phyloP scores from a whole-genome alignment of 2,888 invertebrate species.

The Blera fallax region DNA sequence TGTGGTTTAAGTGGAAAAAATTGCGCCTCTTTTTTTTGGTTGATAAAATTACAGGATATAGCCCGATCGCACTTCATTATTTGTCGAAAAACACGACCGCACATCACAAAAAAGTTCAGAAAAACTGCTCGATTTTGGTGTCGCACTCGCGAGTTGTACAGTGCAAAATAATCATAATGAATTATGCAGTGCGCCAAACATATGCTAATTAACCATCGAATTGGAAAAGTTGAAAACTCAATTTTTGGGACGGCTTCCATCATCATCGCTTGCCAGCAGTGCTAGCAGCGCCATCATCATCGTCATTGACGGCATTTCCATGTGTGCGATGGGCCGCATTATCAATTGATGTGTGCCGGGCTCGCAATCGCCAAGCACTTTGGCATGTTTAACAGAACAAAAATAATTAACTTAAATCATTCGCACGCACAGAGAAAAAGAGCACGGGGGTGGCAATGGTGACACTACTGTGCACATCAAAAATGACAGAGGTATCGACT shows the following conservation, averaged over 20 bases:
- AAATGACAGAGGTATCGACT: conserved; percentile 43
- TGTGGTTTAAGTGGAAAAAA: conserved; percentile 24
- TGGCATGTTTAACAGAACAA: conserved; percentile 67
- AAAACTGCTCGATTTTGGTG: neutral
- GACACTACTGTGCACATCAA: conserved; percentile 52
- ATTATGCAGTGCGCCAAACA: conserved; percentile 50
- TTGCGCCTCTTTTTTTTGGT: neutral
- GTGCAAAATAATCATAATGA: conserved; percentile 29
- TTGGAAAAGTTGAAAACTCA: conserved; percentile 62
- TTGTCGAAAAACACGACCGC: conserved; percentile 30
- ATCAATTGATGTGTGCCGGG: conserved; percentile 62
- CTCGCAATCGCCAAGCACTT: conserved; percentile 58
- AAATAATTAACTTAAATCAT: conserved; percentile 72
- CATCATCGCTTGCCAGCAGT: neutral
- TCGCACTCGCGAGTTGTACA: neutral
- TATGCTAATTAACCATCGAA: conserved; percentile 64
- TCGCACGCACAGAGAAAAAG: neutral
- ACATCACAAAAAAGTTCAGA: conserved; percentile 40
- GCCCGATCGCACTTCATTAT: conserved; percentile 49
- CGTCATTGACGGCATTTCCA: conserved; percentile 20
- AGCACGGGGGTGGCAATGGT: neutral
- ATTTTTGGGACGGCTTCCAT: conserved; percentile 30
- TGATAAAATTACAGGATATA: conserved; percentile 17
- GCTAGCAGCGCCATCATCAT: neutral
- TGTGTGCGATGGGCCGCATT: conserved; percentile 59